Evolutionary conservation across 2,113 vertebrate species (phyloP), one percentile per base, ranked within the genome.

Genomic region (Pica pica): DNA sequence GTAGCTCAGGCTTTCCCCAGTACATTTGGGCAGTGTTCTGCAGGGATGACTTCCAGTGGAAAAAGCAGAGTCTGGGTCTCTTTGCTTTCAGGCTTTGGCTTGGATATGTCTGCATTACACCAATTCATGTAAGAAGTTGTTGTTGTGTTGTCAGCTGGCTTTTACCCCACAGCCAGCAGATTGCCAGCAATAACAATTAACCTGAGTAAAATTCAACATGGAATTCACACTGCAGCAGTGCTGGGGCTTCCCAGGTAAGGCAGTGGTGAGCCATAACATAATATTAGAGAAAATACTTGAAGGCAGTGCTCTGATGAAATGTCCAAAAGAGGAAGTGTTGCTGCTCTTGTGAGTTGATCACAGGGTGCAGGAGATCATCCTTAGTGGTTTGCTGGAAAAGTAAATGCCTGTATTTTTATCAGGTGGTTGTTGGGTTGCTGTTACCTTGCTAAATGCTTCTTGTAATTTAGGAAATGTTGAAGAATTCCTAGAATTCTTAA

Each of bases 131-230:
- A 60, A 92, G 90, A 92, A 83, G 76, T 88, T 89, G 68, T 86
- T 87, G 78, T 74, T 61, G 14, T 86, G 53, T 50, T 87, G 90
- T 90, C 82, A 95, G 56, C 68, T 95, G 92, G 88, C 79, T 91
- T 96, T 78, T 89, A 67, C 79, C 42, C 35, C 44, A 23, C 21
- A 75, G 79, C 76, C 77, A 83, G 83, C 56, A 60, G 76, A 13
- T 30, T 94, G 93, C 88, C 92, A 90, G 79, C 68, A 81, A 84
- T 59, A 92, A 79, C 76, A 86, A 74, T 70, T 87, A 90, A 82
- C 73, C 86, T 76, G 73, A 73, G 86, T 84, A 76, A 71, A 68
- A 78, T 87, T 84, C 59, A 56, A 0, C 39, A 5, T 56, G 90
- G 64, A 83, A 74, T 90, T 93, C 64, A 64, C 47, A 18, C 24